Base-by-base conservation (phyloP, 2,888 invertebrate genomes). In the Phalangium opilio region DNA sequence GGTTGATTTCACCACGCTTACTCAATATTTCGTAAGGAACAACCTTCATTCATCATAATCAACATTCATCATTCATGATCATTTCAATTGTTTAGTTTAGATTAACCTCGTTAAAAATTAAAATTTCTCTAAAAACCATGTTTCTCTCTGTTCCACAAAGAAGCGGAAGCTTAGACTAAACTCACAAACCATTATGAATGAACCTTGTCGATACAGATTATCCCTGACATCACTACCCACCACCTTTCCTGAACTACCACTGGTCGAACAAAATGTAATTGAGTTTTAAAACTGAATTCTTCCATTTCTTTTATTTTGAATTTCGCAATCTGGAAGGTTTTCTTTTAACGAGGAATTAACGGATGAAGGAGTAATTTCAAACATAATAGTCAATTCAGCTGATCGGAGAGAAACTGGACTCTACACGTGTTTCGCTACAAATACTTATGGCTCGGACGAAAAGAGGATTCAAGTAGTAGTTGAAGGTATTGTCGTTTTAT, bases 351-450 rank as follows among this genome's bases (percentile, higher is more conserved):
- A 51, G 15, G 47, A 47, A 21, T 50, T 50, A 18, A 62, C 62
- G 3, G 53, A 55, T 3, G 53, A 59, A 7, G 65, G 64, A 3
- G 57, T 59, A 35, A 50, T 60, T 10, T 64, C 65, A 1, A 56
- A 58, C 5, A 53, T 67, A 41, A 53, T 58, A n/a, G 50, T 66
- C 3, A 47, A 49, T 4, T 59, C 61, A 1, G 59, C 62, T 1
- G 55, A 50, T 5, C 50, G 65, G 33, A 56, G 56, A 33, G 66
- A 67, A 54, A 61, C 63, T 3, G 65, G 64, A 0, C 56, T 62
- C 43, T 67, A 63, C 54, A 61, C 62, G 3, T 66, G 66, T 48
- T 60, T 55, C 12, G 64, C 65, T 12, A 60, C 60, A 40, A 67
- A 67, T 50, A 56, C 59, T 34, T 65, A 61, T 51, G 67, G 65